Percentiles rank a stretch among this genome's conserved stretches.
Conservation (phyloP, 1,140 invertebrate genomes). For the Bombyx mandarina region DNA sequence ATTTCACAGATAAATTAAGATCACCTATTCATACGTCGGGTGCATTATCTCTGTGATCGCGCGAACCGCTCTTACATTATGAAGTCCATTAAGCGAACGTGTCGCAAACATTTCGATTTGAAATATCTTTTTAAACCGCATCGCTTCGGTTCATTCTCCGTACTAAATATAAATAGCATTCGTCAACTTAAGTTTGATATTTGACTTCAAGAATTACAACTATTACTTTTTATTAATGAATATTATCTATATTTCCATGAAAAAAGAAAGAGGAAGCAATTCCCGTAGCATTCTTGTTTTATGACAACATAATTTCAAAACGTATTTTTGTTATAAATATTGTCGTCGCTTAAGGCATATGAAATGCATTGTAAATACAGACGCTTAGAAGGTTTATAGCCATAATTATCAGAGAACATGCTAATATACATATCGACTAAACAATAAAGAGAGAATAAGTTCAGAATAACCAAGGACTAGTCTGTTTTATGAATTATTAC, state of each 20-base stretch:
- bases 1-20: constrained; percentile 63
- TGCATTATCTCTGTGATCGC: constrained; percentile 44
- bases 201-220: constrained; percentile 50
- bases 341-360: too few relatives aligned
- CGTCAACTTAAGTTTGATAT: constrained; percentile 30
- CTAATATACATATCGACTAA: too few relatives aligned
- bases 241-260: constrained; percentile 10
- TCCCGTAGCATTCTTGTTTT: constrained; percentile 29
- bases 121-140: constrained; percentile 30
- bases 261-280: constrained; percentile 26
- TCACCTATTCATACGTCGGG: constrained; percentile 59
- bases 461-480: neutral
- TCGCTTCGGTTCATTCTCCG: constrained; percentile 8
- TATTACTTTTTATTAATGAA: constrained; percentile 33
- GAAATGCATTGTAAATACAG: too few relatives aligned
- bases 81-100: constrained; percentile 47
- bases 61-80: constrained; percentile 51
- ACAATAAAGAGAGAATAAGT: too few relatives aligned
- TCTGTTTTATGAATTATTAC: constrained; percentile 13
- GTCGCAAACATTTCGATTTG: constrained; percentile 35
- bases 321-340: constrained; percentile 25
- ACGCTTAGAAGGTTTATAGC: too few relatives aligned
- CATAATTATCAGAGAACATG: too few relatives aligned
- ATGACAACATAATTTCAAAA: constrained; percentile 38
- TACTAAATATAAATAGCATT: neutral